phyloP scores from a whole-genome alignment of 2,797 vertebrate genomes.

The Enteromius fasciolatus region DNA sequence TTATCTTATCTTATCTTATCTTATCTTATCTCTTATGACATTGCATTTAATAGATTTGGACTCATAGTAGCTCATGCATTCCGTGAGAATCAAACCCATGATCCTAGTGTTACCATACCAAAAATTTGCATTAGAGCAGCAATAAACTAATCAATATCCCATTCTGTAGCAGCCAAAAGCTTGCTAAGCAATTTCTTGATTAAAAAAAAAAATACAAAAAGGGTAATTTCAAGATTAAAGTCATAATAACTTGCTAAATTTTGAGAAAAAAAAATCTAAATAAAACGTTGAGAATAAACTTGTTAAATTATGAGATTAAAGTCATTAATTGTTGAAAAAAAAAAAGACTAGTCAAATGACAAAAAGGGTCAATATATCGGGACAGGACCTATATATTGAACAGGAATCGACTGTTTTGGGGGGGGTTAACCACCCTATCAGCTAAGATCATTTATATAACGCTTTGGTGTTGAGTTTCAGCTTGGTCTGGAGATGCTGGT shows the following conservation, averaged over 20 bases:
- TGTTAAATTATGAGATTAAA: background rate
- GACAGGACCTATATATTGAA: background rate
- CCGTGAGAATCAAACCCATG: background rate
- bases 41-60: background rate
- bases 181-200: background rate
- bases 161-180: background rate
- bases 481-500: conserved; percentile 12
- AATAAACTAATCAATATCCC: background rate
- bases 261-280: too few relatives aligned
- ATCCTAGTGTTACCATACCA: too few relatives aligned
- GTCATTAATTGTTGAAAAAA: too few relatives aligned
- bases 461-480: background rate
- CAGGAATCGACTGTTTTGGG: background rate
- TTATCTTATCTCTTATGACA: background rate
- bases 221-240: too few relatives aligned
- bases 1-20: too few relatives aligned
- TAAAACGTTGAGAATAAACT: too few relatives aligned
- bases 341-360: background rate
- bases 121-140: background rate
- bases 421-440: too few relatives aligned
- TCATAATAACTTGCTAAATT: too few relatives aligned
- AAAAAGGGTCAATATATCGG: background rate
- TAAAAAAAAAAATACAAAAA: background rate
- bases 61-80: background rate
- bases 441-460: background rate